phyloP scores from a whole-genome alignment of 2,113 vertebrate genomes.

The Baryphthengus martii region DNA sequence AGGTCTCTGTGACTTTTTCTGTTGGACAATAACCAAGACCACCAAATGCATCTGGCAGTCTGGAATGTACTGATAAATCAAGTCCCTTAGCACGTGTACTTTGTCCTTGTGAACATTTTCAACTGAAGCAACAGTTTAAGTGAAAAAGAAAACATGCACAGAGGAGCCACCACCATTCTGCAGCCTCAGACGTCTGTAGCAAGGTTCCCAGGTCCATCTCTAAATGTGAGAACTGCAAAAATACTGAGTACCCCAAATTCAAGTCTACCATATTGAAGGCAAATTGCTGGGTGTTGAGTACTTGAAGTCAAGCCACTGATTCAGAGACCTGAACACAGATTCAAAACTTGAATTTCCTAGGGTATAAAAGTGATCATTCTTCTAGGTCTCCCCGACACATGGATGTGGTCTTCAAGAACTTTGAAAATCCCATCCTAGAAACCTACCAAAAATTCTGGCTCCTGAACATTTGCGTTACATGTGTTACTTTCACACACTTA shows the following conservation, averaged over 20 bases:
- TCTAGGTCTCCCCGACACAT: accelerated
- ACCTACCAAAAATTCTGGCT: background rate
- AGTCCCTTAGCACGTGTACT: conserved; percentile 41
- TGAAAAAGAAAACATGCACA: background rate
- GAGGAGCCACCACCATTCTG: accelerated
- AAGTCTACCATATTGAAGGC: background rate
- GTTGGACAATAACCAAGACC: conserved; percentile 67
- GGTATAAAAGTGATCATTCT: background rate
- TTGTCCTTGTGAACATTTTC: conserved; percentile 1
- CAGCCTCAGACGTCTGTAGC: accelerated
- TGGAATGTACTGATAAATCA: conserved; percentile 57
- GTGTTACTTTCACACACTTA: background rate
- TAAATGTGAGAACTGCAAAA: background rate
- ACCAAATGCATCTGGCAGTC: conserved; percentile 65
- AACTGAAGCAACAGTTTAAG: background rate
- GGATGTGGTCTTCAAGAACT: background rate
- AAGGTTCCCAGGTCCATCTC: background rate
- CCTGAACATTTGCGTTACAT: background rate
- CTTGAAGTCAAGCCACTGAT: background rate
- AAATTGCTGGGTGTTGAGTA: background rate
- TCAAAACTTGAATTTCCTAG: background rate
- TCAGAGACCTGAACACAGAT: background rate
- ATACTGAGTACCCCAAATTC: background rate
- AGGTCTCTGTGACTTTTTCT: conserved; percentile 40
- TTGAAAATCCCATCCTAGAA: background rate